Base-by-base conservation (phyloP, 2,797 vertebrate species). In the Thunnus albacares region DNA sequence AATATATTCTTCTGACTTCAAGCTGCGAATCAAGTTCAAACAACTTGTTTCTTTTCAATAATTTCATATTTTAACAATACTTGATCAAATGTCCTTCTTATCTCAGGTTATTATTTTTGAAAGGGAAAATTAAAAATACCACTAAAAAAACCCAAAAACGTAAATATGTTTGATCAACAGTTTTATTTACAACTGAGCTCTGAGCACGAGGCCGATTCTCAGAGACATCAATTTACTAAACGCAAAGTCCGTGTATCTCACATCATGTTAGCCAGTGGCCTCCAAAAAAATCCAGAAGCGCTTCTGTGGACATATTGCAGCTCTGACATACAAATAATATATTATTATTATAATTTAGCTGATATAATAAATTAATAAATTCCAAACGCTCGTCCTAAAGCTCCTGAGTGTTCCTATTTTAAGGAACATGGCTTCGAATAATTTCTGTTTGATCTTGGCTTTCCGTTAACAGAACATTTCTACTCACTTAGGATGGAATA, bases 391-490 rank as follows among this genome's bases (percentile, higher is more conserved):
- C 7, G 7, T 5, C n/a, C 30, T 61, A 35, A 35, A 72, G 38
- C 55, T 38, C 24, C 18, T 2, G 41, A 52, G 55, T 52, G 60
- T 45, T 60, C 17, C 28, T 65, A 51, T 18, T 67, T 33, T 6
- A 52, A 9, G 14, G 33, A 38, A 75, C 10, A 66, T 38, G 28
- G 49, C 68, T 78, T 80, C 68, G 59, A 77, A 74, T 71, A 26
- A 62, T 73, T 58, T 52, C 28, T 35, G n/a, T 71, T 59, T 85
- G 58, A 82, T 77, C 69, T 30, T 10, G 30, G 51, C 49, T 84
- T 81, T 75, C 76, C 66, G 9, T 78, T 28, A 67, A 69, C 58
- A 72, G 67, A 74, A 72, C 15, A 75, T 62, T 61, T 83, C 66
- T 53, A 5, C 30, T 82, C 59, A n/a, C 20, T 52, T 15, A 38